phyloP scores from a whole-genome alignment of 2,113 vertebrate genomes.

The Pelobates fuscus region DNA sequence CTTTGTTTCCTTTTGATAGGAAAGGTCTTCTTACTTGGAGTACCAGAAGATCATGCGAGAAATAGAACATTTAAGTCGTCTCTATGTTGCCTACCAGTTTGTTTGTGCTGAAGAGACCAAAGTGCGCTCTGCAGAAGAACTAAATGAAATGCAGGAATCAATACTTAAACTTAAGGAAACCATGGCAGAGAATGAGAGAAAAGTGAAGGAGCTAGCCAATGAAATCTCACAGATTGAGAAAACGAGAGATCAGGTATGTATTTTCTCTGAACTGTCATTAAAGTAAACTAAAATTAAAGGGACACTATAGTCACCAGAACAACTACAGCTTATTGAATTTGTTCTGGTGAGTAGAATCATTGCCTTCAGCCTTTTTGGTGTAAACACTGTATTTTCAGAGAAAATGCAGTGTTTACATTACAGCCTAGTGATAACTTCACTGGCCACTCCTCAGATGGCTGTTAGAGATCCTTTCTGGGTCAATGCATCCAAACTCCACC shows the following conservation, averaged over 20 bases:
- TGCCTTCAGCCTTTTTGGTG: too few relatives aligned
- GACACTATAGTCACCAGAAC: too few relatives aligned
- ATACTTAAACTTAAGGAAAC: slow-evolving; percentile 70
- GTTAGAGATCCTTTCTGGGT: too few relatives aligned
- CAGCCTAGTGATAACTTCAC: too few relatives aligned
- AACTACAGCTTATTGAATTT: too few relatives aligned
- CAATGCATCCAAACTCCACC: too few relatives aligned
- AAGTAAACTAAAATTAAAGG: too few relatives aligned
- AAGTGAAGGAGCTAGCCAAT: slow-evolving; percentile 70
- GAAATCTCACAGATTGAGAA: slow-evolving; percentile 83
- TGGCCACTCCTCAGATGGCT: too few relatives aligned
- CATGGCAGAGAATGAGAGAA: slow-evolving; percentile 73
- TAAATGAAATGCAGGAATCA: slow-evolving; percentile 78
- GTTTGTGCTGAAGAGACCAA: slow-evolving; percentile 83
- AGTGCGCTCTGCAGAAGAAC: slow-evolving; percentile 66
- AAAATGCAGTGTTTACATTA: too few relatives aligned
- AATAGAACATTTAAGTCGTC: slow-evolving; percentile 81
- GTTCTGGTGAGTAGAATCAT: too few relatives aligned
- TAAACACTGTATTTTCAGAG: too few relatives aligned
- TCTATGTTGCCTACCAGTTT: slow-evolving; percentile 87
- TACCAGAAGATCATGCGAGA: slow-evolving; percentile 85
- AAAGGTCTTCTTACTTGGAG: slow-evolving; percentile 84
- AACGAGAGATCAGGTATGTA: slow-evolving; percentile 78
- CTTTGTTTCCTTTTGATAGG: slow-evolving; percentile 65
- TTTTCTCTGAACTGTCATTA: too few relatives aligned